Evolutionary conservation across 2,797 vertebrate species (phyloP), one percentile per base, ranked within the genome.

Genomic region (Hyperoplus lanceolatus): DNA sequence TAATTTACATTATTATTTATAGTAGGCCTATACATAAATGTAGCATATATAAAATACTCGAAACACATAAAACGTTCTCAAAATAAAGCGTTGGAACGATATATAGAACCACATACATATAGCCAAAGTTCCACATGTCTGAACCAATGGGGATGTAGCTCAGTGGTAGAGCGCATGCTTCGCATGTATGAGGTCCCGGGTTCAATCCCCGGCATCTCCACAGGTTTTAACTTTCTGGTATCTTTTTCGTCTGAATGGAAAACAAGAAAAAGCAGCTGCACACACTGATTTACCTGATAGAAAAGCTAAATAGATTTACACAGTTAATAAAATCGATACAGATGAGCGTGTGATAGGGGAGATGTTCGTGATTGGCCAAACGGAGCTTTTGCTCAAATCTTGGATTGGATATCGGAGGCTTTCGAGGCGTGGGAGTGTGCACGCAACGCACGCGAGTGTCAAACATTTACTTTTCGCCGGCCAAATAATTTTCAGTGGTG

Each of bases 131-230:
- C 29, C 29, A 3, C 29, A 3, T 29, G 0, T 29, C 29, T 16
- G 1, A 2, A 3, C 59, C 68, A 85, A 72, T 81, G 94, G 94
- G 94, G 94, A 94, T 95, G 94, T 95, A 95, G 94, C 94, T 95
- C 93, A 95, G 94, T 95, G 94, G 94, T 94, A 95, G 94, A 95
- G 94, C 94, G 94, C 94, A 90, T 95, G 94, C 94, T 95, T 95
- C 93, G 94, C 94, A 95, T 95, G 94, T 93, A 95, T 94, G 94
- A 95, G 94, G 94, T 88, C 94, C 94, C 93, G 94, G 94, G 94
- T 95, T 94, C 94, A 94, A 94, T 95, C 94, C 94, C 94, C 94
- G 94, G 94, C 94, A 95, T 95, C 94, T 95, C 94, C 93, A 93
- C 13, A n/a, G 0, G 0, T 0, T 1, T 45, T 70, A 39, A 36